phyloP scores from a whole-genome alignment of 2,113 vertebrate genomes.

The Cariama cristata region DNA sequence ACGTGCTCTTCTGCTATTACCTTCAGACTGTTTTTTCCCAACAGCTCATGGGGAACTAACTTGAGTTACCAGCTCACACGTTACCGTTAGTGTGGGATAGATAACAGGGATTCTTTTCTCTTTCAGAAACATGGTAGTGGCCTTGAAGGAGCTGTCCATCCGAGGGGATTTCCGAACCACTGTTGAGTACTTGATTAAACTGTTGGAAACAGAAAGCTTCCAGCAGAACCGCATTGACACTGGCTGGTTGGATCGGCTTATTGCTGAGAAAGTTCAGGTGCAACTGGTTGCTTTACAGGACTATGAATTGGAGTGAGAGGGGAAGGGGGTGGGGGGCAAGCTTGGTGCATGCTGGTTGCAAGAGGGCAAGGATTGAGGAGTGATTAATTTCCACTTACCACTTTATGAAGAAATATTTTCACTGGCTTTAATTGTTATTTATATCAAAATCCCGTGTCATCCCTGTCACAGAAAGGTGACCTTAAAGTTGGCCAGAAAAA shows the following conservation, averaged over 20 bases:
- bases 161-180: conserved; percentile 98
- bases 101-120: neutral
- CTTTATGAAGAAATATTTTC: neutral
- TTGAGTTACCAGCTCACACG: neutral
- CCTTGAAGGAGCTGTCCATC: conserved; percentile 96
- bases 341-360: neutral
- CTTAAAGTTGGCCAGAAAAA: neutral
- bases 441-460: fast-evolving
- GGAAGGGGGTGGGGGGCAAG: too few species aligned
- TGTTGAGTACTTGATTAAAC: conserved; percentile 96
- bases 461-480: neutral
- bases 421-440: neutral
- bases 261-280: conserved; percentile 99
- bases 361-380: neutral
- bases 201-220: conserved; percentile 96
- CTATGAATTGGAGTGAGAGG: fast-evolving
- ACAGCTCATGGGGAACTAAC: neutral
- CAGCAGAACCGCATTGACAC: conserved; percentile 97
- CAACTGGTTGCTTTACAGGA: neutral
- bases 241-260: conserved; percentile 96
- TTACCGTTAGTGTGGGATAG: fast-evolving
- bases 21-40: neutral
- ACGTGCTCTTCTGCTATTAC: neutral
- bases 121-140: conserved; percentile 96
- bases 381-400: neutral